phyloP scores from a whole-genome alignment of 2,113 vertebrate species.

The Theropithecus gelada region DNA sequence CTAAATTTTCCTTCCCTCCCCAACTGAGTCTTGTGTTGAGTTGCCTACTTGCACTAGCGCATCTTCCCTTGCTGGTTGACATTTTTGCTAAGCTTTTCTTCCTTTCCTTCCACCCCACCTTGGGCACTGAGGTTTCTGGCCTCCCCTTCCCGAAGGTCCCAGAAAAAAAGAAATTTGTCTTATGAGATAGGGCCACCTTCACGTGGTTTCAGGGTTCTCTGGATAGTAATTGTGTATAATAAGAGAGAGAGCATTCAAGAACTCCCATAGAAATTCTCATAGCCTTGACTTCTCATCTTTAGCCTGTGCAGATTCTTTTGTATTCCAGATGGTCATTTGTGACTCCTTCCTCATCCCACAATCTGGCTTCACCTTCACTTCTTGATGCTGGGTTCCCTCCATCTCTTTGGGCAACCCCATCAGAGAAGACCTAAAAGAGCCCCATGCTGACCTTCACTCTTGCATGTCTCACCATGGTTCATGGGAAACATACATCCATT shows the following conservation, averaged over 20 bases:
- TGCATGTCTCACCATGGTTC: not conserved
- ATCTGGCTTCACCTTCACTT: not conserved
- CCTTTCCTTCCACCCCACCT: not conserved
- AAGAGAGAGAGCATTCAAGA: not conserved
- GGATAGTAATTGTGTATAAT: not conserved
- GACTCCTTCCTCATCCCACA: not conserved
- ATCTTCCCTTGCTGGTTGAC: not conserved
- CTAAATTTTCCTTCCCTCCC: not conserved
- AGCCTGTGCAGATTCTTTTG: not conserved
- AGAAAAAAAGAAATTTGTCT: not conserved
- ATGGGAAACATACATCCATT: not conserved
- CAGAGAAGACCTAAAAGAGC: not conserved
- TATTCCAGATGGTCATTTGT: not conserved
- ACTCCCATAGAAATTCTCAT: not conserved
- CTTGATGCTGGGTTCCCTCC: not conserved
- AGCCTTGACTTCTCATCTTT: not conserved
- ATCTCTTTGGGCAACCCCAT: not conserved
- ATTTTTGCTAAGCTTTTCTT: not conserved
- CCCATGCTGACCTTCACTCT: not conserved
- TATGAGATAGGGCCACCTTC: not conserved
- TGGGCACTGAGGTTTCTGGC: not conserved
- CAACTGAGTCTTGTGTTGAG: not conserved
- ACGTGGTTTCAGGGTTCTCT: not conserved
- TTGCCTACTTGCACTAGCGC: not conserved
- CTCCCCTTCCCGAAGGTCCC: not conserved